A percentile compares a stretch with the other conserved stretches of the same genome.
phyloP scores from a whole-genome alignment of 2,888 invertebrate genomes.

The Toxonevra muliebris region DNA sequence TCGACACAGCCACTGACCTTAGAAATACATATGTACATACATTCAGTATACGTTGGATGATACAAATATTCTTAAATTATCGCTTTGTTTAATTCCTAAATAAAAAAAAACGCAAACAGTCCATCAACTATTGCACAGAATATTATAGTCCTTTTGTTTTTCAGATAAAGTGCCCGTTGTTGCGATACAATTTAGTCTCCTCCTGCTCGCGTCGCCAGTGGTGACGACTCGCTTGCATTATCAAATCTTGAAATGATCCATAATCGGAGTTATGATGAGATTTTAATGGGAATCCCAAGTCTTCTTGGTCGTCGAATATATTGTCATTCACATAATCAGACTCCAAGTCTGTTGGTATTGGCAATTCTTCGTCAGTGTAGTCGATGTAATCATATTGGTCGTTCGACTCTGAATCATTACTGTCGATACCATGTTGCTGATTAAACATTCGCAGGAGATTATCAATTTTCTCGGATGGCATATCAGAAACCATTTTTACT shows the following conservation, averaged over 20 bases:
- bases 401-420: slow-evolving; percentile 31
- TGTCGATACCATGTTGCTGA: slow-evolving; percentile 44
- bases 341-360: slow-evolving; percentile 37
- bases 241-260: slow-evolving; percentile 56
- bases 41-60: too few relatives aligned
- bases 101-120: too few relatives aligned
- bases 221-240: slow-evolving; percentile 50
- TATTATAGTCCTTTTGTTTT: too few relatives aligned
- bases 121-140: too few relatives aligned
- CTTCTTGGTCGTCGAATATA: slow-evolving; percentile 54
- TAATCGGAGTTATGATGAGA: slow-evolving; percentile 49
- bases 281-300: slow-evolving; percentile 46
- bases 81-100: too few relatives aligned
- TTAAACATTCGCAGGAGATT: slow-evolving; percentile 50
- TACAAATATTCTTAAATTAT: too few relatives aligned
- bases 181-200: slow-evolving; percentile 16
- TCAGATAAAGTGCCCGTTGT: slow-evolving; percentile 18
- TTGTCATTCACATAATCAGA: slow-evolving; percentile 53
- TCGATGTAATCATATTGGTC: slow-evolving; percentile 35
- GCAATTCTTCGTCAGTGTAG: slow-evolving; percentile 18
- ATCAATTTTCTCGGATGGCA: slow-evolving; percentile 52
- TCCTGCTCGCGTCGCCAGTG: slow-evolving; percentile 45
- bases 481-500: slow-evolving; percentile 54
- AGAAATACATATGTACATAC: too few relatives aligned
- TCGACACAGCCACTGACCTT: too few relatives aligned